Base-by-base conservation (phyloP, 2,113 vertebrate genomes). In the Philantomba maxwellii region DNA sequence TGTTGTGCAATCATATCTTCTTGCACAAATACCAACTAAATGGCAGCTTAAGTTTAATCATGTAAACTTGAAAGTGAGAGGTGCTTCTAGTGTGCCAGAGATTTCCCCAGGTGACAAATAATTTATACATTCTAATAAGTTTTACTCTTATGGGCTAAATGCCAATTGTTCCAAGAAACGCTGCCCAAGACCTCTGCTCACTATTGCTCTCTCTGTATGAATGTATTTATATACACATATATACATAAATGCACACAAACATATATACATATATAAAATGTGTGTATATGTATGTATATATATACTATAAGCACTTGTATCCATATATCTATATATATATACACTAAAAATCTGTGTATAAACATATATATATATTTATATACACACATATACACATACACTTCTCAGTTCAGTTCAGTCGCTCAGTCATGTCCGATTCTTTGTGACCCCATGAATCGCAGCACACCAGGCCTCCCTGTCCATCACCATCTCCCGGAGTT, bases 41-140 rank as follows among this genome's bases (percentile, higher is more conserved):
- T 97, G 97, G 96, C 66, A 81, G 43, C 97, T 98, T 98, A 97
- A 98, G 98, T 98, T 98, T 98, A 98, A 97, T 98, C 95, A 97
- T 96, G 95, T 98, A 97, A 92, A 95, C 97, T 97, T 92, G 90
- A 95, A 98, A 97, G 78, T 82, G 43, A 98, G 98, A 97, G 96
- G 91, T 93, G 82, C 96, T 98, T 98, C 97, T 98, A 97, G 73
- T 98, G 98, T 98, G 98, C 97, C 95, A 93, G 94, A 97, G 78
- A 58, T 88, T 98, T 90, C 98, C 94, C 89, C 97, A 97, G 88
- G 95, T 98, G 97, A 97, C 97, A 98, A 98, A 98, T 98, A 98
- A 97, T 97, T 47, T 96, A 97, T 98, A 94, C 45, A 98, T 84
- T 95, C 96, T 98, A 98, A 96, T 97, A 98, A 80, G 77, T 97